phyloP scores from a whole-genome alignment of 2,113 vertebrate species.

The Neogobius melanostomus region DNA sequence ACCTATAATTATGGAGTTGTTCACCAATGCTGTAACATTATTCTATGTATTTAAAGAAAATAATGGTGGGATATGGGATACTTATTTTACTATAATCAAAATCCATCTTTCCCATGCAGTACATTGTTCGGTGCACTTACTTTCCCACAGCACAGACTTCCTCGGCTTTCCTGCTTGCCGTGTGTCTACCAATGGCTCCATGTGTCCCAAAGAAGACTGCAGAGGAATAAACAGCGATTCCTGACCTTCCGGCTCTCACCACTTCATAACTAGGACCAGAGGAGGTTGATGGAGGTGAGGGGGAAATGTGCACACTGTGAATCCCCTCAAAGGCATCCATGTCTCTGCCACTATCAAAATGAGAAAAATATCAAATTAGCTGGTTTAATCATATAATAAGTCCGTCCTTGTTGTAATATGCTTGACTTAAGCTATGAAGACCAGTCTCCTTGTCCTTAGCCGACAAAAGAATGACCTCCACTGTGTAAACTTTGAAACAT shows the following conservation, averaged over 20 bases:
- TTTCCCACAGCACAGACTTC: conserved; percentile 68
- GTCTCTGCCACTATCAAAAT: conserved; percentile 17
- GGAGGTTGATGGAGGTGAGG: conserved; percentile 56
- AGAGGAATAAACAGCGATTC: conserved; percentile 72
- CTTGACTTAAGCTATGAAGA: neutral
- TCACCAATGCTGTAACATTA: too few species aligned
- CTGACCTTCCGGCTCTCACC: conserved; percentile 58
- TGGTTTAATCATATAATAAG: neutral
- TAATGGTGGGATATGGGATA: too few species aligned
- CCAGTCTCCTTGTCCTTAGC: neutral
- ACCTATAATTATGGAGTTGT: too few species aligned
- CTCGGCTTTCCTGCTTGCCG: conserved; percentile 25
- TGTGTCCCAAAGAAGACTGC: conserved; percentile 65
- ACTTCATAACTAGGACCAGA: conserved; percentile 70
- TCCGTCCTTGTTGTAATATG: neutral
- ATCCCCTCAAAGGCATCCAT: conserved; percentile 79
- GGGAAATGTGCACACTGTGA: conserved; percentile 72
- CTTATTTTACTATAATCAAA: too few species aligned
- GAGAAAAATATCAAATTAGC: neutral
- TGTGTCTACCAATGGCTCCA: conserved; percentile 26
- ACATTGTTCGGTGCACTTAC: conserved; percentile 43
- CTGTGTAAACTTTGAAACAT: neutral
- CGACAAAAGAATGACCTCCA: neutral
- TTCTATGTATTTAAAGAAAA: too few species aligned
- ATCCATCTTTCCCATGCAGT: neutral